Base-by-base conservation (phyloP, 2,113 vertebrate genomes). In the Cinclus cinclus region DNA sequence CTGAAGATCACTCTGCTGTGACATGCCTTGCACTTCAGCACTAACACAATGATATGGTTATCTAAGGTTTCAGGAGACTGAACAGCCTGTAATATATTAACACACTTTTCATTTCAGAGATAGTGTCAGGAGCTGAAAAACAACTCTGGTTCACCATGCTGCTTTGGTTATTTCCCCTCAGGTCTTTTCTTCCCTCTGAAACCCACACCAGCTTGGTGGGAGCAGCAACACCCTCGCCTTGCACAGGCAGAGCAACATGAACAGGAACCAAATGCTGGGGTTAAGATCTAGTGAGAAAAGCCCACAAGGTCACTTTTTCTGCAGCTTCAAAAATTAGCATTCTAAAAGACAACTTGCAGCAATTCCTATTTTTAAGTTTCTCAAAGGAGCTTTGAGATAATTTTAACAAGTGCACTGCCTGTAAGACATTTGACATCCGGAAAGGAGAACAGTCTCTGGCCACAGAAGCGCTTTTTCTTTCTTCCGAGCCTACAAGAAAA, bases 21-120 rank as follows among this genome's bases (percentile, higher is more conserved):
- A 90, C 90, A 83, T 19, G 39, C 70, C 81, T 73, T 4, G 8
- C 46, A 20, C 82, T 77, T 78, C 76, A 87, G 58, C 67, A 71
- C 52, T 56, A 90, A 81, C 67, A 81, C 85, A 71, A 68, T 49
- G 56, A 95, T 56, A 89, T 0, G 28, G 83, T 60, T 96, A 92
- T 92, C 94, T 90, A 60, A 53, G 62, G 65, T 47, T 55, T 55
- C 69, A 84, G 83, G 60, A 92, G 88, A 67, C 60, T 4, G 75
- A 92, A 71, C 76, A 81, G 77, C 56, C 88, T 68, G 16, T 35
- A 84, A 89, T 79, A 42, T 76, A 95, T 92, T 90, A 93, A 77
- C 37, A 58, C 64, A 84, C 83, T 96, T 90, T 64, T 83, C 79
- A 68, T 93, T 96, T 89, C 3, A 2, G 60, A 95, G 95, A 95